Evolutionary conservation across 1,140 invertebrate species (phyloP).

Genomic region (Aphaenogaster floridana): DNA sequence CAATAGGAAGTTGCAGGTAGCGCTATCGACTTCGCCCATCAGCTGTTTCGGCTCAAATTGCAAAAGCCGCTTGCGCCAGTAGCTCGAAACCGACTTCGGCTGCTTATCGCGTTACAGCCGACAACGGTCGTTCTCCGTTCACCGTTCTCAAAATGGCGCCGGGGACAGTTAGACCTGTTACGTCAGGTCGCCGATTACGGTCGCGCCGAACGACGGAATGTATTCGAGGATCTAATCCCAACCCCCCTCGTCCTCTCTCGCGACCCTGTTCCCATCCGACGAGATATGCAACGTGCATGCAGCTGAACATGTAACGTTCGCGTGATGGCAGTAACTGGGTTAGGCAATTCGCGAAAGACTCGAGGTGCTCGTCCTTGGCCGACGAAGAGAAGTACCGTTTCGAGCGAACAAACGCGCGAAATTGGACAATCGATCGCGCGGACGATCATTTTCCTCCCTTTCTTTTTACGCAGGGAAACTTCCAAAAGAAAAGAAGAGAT

Average conservation of each 20-base stretch:
- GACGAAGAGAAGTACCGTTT: constrained; percentile 3
- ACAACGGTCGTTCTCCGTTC: constrained; percentile 43
- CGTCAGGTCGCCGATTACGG: constrained; percentile 59
- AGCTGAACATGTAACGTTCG: constrained; percentile 9
- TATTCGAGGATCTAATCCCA: constrained; percentile 47
- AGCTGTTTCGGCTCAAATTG: constrained; percentile 38
- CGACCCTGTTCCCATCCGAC: constrained; percentile 61
- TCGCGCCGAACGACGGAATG: constrained; percentile 21
- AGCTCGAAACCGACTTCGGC: constrained; percentile 15
- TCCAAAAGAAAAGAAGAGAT: too few species aligned
- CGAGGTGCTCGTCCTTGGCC: constrained; percentile 63
- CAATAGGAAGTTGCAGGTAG: constrained; percentile 9
- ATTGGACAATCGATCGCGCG: constrained; percentile 3
- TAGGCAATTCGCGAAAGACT: constrained; percentile 29
- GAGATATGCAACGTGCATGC: constrained; percentile 17
- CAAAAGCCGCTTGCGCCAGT: constrained; percentile 12
- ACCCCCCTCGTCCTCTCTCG: constrained; percentile 19
- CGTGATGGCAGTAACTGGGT: constrained; percentile 46
- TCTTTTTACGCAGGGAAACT: neutral
- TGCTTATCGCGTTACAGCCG: constrained; percentile 55
- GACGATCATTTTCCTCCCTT: neutral
- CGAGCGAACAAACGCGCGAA: neutral
- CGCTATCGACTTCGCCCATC: neutral
- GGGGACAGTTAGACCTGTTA: constrained; percentile 64
- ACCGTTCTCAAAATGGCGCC: constrained; percentile 59